Conservation (phyloP, 2,797 vertebrate species). For the Thunnus albacares region DNA sequence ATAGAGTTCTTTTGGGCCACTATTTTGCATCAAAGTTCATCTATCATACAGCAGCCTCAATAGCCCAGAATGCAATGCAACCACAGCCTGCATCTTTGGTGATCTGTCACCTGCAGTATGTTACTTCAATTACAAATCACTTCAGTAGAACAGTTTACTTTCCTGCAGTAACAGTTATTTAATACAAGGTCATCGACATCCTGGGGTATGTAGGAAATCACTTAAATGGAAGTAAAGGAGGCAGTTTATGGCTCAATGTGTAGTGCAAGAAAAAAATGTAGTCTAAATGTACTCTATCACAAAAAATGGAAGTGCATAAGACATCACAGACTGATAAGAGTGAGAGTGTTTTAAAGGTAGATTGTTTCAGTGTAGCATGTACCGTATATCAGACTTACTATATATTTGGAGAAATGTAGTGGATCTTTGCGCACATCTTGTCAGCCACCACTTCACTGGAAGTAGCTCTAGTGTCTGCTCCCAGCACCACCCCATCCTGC, state of each 20-base stretch:
- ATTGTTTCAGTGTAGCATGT: neutral
- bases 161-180: neutral
- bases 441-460: slow-evolving; percentile 84
- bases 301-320: neutral
- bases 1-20: too few relatives aligned
- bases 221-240: neutral
- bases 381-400: slow-evolving; percentile 76
- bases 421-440: slow-evolving; percentile 86
- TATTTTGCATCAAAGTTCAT: neutral
- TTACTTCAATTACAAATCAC: neutral
- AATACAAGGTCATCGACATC: neutral
- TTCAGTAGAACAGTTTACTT: neutral
- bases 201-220: neutral
- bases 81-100: neutral
- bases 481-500: slow-evolving; percentile 87
- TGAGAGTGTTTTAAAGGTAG: neutral
- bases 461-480: slow-evolving; percentile 85
- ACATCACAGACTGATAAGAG: neutral
- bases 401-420: slow-evolving; percentile 86
- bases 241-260: neutral
- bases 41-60: neutral
- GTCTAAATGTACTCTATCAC: neutral
- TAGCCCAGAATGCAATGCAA: slow-evolving; percentile 14
- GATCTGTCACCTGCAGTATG: neutral
- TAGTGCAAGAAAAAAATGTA: neutral